These are phyloP conservation scores for Coranthus polyacanthus DNA, from an alignment of 2,797 vertebrate genomes.

Conservation along the genomic window DNA sequence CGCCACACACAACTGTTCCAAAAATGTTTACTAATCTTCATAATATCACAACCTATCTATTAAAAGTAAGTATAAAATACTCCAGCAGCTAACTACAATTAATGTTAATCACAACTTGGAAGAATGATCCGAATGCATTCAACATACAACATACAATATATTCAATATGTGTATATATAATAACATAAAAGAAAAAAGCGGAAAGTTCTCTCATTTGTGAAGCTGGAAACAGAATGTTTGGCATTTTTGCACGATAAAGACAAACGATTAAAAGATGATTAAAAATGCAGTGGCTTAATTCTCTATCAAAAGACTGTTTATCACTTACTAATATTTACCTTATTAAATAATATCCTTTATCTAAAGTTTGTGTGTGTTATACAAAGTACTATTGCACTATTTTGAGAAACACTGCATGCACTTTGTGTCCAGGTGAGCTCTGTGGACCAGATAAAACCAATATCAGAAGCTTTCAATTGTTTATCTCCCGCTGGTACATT, in stretches of 20 bases:
- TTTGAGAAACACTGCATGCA: neutral
- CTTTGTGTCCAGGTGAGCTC: slow-evolving; percentile 17
- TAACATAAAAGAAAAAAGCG: neutral
- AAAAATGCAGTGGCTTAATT: neutral
- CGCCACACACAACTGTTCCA: neutral
- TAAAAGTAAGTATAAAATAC: too few relatives aligned
- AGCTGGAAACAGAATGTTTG: neutral
- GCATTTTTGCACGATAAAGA: neutral
- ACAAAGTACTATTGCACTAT: neutral
- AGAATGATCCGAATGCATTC: too few relatives aligned
- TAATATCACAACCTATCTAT: too few relatives aligned
- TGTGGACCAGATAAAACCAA: slow-evolving; percentile 63
- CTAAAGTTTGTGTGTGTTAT: slow-evolving; percentile 6
- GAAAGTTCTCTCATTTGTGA: neutral
- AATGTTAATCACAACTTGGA: too few relatives aligned
- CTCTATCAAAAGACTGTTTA: neutral
- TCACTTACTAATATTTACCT: neutral
- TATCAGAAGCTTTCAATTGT: slow-evolving; percentile 70
- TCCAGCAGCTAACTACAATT: too few relatives aligned
- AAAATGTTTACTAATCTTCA: too few relatives aligned
- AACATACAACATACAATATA: too few relatives aligned
- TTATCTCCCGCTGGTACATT: slow-evolving; percentile 64
- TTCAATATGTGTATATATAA: neutral
- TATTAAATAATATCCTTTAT: neutral
- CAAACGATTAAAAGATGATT: neutral